A percentile compares a stretch with the other conserved stretches of the same genome.
phyloP scores from a whole-genome alignment of 2,113 vertebrate genomes.

The Scalopus aquaticus region DNA sequence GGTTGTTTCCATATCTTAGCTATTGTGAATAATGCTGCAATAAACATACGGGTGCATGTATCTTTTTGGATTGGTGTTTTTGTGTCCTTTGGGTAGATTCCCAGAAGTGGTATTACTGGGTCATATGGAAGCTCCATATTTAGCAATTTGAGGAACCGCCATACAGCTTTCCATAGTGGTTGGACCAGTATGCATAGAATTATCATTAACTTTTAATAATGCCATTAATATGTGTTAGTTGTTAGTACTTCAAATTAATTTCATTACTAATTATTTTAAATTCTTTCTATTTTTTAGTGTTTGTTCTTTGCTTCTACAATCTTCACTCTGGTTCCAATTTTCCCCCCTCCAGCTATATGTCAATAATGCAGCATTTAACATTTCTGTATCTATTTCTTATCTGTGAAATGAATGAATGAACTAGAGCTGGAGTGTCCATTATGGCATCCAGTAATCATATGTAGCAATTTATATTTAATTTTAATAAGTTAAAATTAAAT shows the following conservation, averaged over 20 bases:
- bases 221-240: not conserved
- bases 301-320: not conserved
- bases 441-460: not conserved
- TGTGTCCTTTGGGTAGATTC: too few relatives aligned
- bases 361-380: not conserved
- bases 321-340: not conserved
- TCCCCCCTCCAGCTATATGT: not conserved
- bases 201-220: slow-evolving; percentile 44
- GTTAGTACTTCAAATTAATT: slow-evolving; percentile 8
- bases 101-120: too few relatives aligned
- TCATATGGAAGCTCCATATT: too few relatives aligned
- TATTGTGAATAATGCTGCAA: too few relatives aligned
- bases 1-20: too few relatives aligned
- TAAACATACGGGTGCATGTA: too few relatives aligned
- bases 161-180: too few relatives aligned
- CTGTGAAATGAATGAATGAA: slow-evolving; percentile 21
- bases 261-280: not conserved
- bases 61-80: too few relatives aligned
- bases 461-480: not conserved
- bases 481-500: not conserved
- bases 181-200: too few relatives aligned
- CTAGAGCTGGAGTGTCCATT: not conserved
- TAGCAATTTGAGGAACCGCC: too few relatives aligned
- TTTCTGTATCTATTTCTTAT: slow-evolving; percentile 9
- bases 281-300: not conserved